These are phyloP conservation scores for Anser cygnoides DNA, from an alignment of 2,113 vertebrate species.

Conservation along the genomic window DNA sequence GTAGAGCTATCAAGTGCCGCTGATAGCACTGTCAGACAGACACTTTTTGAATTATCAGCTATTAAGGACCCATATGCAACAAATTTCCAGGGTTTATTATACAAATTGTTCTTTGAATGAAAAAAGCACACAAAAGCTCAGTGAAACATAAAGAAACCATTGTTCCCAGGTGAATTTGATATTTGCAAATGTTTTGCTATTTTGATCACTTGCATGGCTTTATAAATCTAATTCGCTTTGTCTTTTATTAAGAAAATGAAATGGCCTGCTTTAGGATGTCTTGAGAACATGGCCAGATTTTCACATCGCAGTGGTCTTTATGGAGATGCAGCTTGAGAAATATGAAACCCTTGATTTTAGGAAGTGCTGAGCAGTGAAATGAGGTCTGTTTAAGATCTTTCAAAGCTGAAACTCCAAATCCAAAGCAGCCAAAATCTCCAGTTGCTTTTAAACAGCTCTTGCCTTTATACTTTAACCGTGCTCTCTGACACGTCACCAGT, in stretches of 20 bases:
- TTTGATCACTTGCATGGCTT: constrained; percentile 39
- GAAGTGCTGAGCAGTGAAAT: background rate
- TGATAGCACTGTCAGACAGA: constrained; percentile 74
- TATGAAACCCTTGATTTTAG: rapidly evolving
- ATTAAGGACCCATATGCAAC: constrained; percentile 71
- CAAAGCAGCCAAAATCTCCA: background rate
- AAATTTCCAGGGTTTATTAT: constrained; percentile 69
- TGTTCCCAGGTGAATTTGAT: constrained; percentile 62
- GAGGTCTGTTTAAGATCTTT: background rate
- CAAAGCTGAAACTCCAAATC: background rate
- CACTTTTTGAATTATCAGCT: constrained; percentile 66
- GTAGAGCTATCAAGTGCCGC: constrained; percentile 74
- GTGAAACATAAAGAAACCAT: constrained; percentile 57
- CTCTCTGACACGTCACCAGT: rapidly evolving
- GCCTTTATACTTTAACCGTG: background rate
- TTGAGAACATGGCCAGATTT: background rate
- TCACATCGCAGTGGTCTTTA: rapidly evolving
- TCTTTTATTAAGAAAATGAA: background rate
- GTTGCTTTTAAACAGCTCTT: background rate
- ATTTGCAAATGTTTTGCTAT: constrained; percentile 75
- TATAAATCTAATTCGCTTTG: constrained; percentile 15
- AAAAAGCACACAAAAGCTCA: constrained; percentile 62
- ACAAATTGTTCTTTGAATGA: constrained; percentile 69
- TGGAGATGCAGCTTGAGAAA: background rate
- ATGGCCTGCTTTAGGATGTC: background rate